These are phyloP conservation scores for Taenaris catops DNA, from an alignment of 2,888 invertebrate genomes.

Conservation along the genomic window DNA sequence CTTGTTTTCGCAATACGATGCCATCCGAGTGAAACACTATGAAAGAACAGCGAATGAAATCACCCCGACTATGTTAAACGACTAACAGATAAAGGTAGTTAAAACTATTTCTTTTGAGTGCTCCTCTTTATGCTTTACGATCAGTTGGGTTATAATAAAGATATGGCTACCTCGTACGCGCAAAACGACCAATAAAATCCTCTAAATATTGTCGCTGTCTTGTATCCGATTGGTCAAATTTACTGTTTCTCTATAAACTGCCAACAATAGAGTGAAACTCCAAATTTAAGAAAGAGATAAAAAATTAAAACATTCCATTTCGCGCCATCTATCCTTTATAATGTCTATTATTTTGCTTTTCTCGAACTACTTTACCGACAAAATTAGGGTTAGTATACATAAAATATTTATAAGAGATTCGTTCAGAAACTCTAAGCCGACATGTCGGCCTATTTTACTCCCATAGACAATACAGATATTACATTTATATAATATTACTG, in stretches of 20 bases:
- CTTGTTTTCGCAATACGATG: conserved; percentile 38
- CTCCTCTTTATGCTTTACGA: conserved; percentile 30
- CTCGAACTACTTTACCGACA: background rate
- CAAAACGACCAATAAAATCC: conserved; percentile 34
- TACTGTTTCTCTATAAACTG: conserved; percentile 26
- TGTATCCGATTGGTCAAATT: conserved; percentile 33
- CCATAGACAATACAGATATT: too few relatives aligned
- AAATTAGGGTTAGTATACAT: too few relatives aligned
- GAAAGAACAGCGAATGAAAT: conserved; percentile 56
- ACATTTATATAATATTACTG: too few relatives aligned
- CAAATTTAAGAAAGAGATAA: conserved; percentile 19
- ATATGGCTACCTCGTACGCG: conserved; percentile 30
- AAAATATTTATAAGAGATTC: too few relatives aligned
- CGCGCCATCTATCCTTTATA: conserved; percentile 16
- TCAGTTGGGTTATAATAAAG: conserved; percentile 34
- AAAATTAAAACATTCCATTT: conserved; percentile 14
- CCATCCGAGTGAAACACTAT: conserved; percentile 51
- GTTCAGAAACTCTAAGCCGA: too few relatives aligned
- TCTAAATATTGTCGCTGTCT: conserved; percentile 27
- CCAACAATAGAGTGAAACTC: conserved; percentile 19
- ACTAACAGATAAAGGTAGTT: conserved; percentile 33
- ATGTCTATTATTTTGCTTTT: too few relatives aligned
- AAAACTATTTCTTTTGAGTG: conserved; percentile 31
- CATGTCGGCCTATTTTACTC: too few relatives aligned
- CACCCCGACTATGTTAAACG: conserved; percentile 40